Evolutionary conservation across 2,797 vertebrate species (phyloP), one percentile per base, ranked within the genome.

Genomic region (Sparus aurata): DNA sequence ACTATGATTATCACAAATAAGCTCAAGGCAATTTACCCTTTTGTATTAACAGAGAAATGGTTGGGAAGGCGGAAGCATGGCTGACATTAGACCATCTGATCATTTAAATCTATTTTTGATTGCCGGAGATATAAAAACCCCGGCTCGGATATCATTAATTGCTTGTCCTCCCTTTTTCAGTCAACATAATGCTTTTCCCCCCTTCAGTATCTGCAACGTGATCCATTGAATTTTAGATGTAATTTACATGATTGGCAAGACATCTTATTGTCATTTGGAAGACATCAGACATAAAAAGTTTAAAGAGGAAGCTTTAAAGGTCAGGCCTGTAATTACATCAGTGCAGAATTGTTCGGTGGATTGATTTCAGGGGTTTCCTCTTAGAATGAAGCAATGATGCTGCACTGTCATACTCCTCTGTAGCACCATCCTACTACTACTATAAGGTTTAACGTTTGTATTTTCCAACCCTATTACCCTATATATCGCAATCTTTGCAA

Each of bases 1-100:
- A 87, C 87, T 89, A 47, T 86, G 89, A 94, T 92, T 87, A 93
- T 93, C 81, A 87, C 89, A 93, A 93, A 94, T 94, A 92, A 90
- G 87, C 75, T 92, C 78, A 85, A 82, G 91, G 91, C 90, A 91
- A 93, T 93, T 91, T 88, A 85, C 46, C 70, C 69, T 41, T 54
- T 78, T 75, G 84, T 82, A 83, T 87, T 85, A 92, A 87, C 69
- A 80, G 84, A 77, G 73, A 75, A 85, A 91, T 74, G 81, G 70
- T 66, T 69, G 30, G n/a, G 80, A 82, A 83, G 82, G 77, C 13
- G 65, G 87, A 88, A 88, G 82, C 63, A 23, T 5, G 78, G 30
- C 85, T 80, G 85, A 89, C 79, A 80, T 87, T 67, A 82, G 85
- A 78, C 55, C 82, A 70, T 86, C 79, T 75, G 84, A 92, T 91